Evolutionary conservation across 2,797 vertebrate species (phyloP), one percentile per base, ranked within the genome.

Genomic region (Clarias laeviceps): DNA sequence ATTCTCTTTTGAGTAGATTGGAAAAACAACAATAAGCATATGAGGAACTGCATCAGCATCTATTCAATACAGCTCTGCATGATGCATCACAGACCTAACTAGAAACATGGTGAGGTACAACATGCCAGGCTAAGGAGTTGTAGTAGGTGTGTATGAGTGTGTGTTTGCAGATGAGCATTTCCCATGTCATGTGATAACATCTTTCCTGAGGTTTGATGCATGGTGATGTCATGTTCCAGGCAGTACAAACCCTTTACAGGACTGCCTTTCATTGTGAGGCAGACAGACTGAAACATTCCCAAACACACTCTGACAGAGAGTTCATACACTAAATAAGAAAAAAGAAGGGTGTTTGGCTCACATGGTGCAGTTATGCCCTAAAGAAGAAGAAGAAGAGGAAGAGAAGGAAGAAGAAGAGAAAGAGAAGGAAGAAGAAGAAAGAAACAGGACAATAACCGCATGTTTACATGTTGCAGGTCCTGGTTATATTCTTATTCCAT

Each of bases 141-240:
- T 61, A 78, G n/a, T 70, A 56, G 37, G 29, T 40, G n/a, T 66
- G 64, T 34, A n/a, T 32, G 15, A 27, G 45, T 80, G 80, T 57
- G 69, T 61, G 66, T 29, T 45, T 66, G 29, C 54, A 37, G 45
- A 72, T 45, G 56, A 66, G 65, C 57, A 85, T 78, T n/a, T 34
- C 61, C 34, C n/a, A 22, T 66, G 18, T 34, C 40, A 57, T 85
- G 18, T 83, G 80, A 87, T 37, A 76, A 57, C 27, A 32, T n/a
- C n/a, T 57, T 65, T 78, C 83, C 62, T 37, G 74, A 86, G 79
- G 82, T 57, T 83, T 80, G 68, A 37, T 82, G 40, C 65, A 66
- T 85, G 57, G 32, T 62, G 86, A 84, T 85, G 84, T 85, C 84
- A 85, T 78, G 32, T 37, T 18, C 17, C 79, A 34, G 54, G 73